Percentiles rank a stretch among this genome's conserved stretches.
Evolutionary conservation across 2,888 invertebrate genomes (phyloP).

Genomic region (Thecocarcelia acutangulata): DNA sequence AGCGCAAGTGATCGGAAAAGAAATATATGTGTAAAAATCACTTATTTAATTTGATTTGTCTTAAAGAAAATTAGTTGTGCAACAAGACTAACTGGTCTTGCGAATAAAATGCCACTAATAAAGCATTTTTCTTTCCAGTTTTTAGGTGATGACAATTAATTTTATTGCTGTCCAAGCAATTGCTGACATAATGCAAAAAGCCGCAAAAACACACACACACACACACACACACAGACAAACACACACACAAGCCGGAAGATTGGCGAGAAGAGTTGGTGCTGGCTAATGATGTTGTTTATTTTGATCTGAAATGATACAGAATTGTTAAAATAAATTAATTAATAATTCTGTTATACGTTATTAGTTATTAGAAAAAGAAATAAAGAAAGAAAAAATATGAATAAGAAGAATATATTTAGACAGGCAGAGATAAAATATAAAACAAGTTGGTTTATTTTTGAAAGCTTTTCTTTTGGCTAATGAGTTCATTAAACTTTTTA

Average conservation of each 20-base stretch:
- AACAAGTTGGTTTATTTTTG: too few species aligned
- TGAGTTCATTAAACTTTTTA: too few species aligned
- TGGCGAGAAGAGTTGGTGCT: background rate
- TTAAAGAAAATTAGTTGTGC: slow-evolving; percentile 17
- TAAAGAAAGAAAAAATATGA: too few species aligned
- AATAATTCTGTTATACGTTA: background rate
- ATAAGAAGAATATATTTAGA: too few species aligned
- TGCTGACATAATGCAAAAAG: slow-evolving; percentile 38
- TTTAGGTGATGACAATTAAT: slow-evolving; percentile 43
- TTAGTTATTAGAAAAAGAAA: too few species aligned
- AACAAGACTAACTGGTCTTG: slow-evolving; percentile 66
- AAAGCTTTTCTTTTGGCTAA: too few species aligned
- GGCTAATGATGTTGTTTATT: background rate
- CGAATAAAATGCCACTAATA: slow-evolving; percentile 44
- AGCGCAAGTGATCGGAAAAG: background rate
- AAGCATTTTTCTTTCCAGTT: slow-evolving; percentile 49
- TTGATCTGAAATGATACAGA: slow-evolving; percentile 49
- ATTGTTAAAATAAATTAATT: slow-evolving; percentile 43
- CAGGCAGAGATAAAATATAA: too few species aligned
- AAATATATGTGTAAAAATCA: too few species aligned
- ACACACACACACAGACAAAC: background rate
- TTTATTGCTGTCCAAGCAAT: slow-evolving; percentile 11
- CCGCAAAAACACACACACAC: slow-evolving; percentile 19
- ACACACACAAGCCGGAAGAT: background rate
- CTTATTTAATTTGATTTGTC: too few species aligned